Evolutionary conservation across 2,888 invertebrate species (phyloP).

Genomic region (Chydorus sphaericus): DNA sequence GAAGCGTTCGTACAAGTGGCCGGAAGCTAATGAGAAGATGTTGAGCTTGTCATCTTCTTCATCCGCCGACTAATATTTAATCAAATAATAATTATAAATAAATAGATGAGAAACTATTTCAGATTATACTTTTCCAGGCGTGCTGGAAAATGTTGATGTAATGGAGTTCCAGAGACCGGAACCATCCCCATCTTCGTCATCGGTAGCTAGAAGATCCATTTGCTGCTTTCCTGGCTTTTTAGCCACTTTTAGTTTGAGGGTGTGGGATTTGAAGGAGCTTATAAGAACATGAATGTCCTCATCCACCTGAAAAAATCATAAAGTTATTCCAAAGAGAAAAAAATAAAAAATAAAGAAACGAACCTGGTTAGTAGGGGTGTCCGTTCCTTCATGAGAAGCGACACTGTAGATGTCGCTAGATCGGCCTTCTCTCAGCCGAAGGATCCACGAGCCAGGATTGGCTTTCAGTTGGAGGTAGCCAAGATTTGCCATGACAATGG

Average conservation of each 20-base stretch:
- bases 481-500: slow-evolving; percentile 99
- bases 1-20: slow-evolving; percentile 93
- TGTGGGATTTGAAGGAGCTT: slow-evolving; percentile 71
- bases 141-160: slow-evolving; percentile 37
- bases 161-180: slow-evolving; percentile 87
- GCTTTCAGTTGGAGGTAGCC: slow-evolving; percentile 98
- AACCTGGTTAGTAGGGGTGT: slow-evolving; percentile 51
- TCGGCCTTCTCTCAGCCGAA: slow-evolving; percentile 77
- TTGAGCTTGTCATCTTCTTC: slow-evolving; percentile 67
- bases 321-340: too few species aligned
- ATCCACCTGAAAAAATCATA: too few species aligned
- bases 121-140: too few species aligned
- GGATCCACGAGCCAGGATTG: slow-evolving; percentile 88
- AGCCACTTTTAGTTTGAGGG: slow-evolving; percentile 75
- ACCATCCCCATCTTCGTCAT: slow-evolving; percentile 34
- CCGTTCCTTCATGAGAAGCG: slow-evolving; percentile 51
- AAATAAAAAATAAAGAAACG: too few species aligned
- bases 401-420: slow-evolving; percentile 92
- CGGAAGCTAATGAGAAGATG: slow-evolving; percentile 96
- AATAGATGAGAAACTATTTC: too few species aligned
- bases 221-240: slow-evolving; percentile 80
- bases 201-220: slow-evolving; percentile 72
- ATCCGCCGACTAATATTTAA: slow-evolving; percentile 24
- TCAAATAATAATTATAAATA: too few species aligned
- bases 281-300: slow-evolving; percentile 61